phyloP scores from a whole-genome alignment of 1,140 invertebrate genomes.

The Tetramorium simillimum region DNA sequence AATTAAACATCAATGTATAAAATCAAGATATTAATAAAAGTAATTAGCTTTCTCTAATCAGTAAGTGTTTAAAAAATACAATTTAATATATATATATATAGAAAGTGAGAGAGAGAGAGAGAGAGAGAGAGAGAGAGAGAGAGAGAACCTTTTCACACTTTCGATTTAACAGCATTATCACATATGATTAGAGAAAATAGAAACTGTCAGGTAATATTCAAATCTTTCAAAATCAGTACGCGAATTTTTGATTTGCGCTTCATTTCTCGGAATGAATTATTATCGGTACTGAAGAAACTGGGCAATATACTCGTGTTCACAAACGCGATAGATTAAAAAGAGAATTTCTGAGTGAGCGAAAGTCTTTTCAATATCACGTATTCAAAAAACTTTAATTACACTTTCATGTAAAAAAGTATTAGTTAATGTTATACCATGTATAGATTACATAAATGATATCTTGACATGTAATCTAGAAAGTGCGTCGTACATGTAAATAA shows the following conservation, averaged over 20 bases:
- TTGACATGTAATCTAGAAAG: slow-evolving; percentile 18
- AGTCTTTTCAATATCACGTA: not conserved
- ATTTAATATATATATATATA: slow-evolving; percentile 22
- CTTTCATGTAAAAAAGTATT: not conserved
- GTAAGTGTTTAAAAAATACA: not conserved
- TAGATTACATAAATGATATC: slow-evolving; percentile 11
- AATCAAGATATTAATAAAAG: not conserved
- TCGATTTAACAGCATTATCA: not conserved
- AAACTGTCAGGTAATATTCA: not conserved
- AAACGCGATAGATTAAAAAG: not conserved
- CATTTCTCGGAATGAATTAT: slow-evolving; percentile 15
- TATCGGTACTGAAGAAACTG: not conserved
- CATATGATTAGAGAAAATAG: not conserved
- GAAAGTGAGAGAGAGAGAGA: not conserved
- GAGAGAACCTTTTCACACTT: not conserved
- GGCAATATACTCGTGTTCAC: not conserved
- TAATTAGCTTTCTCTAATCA: not conserved
- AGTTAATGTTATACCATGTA: not conserved
- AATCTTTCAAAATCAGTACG: not conserved
- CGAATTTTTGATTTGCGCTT: not conserved
- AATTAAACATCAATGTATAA: not conserved
- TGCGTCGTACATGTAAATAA: slow-evolving; percentile 23
- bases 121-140: no score
- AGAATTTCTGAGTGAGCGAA: not conserved
- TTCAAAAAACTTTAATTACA: not conserved